Conservation (phyloP, 2,888 invertebrate genomes). For the Aphrophora alni region DNA sequence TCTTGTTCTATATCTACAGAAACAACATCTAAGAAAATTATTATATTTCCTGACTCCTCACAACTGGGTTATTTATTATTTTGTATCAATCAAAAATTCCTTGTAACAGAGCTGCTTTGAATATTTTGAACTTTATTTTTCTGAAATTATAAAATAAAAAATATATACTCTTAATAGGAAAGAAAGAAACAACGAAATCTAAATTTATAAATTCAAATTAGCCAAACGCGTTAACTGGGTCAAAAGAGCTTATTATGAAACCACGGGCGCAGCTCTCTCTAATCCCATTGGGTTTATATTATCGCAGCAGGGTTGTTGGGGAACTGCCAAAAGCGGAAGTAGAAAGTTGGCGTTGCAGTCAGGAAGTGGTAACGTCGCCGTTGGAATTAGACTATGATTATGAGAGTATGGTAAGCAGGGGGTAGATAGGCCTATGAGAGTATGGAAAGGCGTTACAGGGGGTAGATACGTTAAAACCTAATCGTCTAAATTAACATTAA, state of each 20-base stretch:
- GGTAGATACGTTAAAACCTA: neutral
- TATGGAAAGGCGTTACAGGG: neutral
- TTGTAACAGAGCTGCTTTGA: no score
- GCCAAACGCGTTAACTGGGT: neutral
- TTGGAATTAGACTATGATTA: constrained; percentile 4
- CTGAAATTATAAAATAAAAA: no score
- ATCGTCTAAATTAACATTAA: constrained; percentile 2
- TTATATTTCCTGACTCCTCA: no score
- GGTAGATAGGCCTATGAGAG: neutral
- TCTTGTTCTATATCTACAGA: no score
- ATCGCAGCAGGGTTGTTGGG: neutral
- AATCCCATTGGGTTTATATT: neutral
- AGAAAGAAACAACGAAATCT: no score
- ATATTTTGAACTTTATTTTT: no score
- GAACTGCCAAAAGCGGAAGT: neutral
- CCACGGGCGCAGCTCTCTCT: neutral
- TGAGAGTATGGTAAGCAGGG: neutral
- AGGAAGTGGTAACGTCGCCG: neutral
- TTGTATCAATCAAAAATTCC: no score
- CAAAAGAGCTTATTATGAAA: neutral
- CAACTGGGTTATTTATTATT: no score
- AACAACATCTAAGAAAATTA: no score
- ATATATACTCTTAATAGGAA: no score
- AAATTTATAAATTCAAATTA: no score
- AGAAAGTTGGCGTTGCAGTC: neutral